Conservation (phyloP, 2,888 invertebrate species). For the Phlogophora meticulosa region DNA sequence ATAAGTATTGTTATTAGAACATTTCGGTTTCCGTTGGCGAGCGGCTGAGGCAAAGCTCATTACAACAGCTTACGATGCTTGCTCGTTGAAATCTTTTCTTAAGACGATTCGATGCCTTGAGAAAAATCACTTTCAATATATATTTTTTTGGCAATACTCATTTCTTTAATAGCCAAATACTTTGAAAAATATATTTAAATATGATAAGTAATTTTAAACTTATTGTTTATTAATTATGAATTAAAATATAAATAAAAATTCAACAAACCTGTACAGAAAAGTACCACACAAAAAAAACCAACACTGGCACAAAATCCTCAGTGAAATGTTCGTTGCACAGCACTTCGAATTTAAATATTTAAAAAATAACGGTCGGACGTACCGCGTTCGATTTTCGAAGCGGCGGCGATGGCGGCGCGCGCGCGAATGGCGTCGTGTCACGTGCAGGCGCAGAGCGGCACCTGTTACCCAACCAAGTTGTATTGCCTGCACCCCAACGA, state of each 20-base stretch:
- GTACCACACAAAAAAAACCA: conserved; percentile 69
- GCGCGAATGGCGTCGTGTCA: conserved; percentile 88
- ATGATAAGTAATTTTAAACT: not conserved
- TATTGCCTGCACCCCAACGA: conserved; percentile 71
- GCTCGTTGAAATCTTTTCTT: conserved; percentile 86
- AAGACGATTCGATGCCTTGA: conserved; percentile 49
- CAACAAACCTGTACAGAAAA: conserved; percentile 76
- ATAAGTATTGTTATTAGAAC: conserved; percentile 50
- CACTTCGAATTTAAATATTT: conserved; percentile 79
- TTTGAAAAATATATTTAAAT: not conserved
- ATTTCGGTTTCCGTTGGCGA: conserved; percentile 60
- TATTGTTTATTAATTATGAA: no score
- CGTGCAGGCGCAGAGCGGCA: conserved; percentile 81
- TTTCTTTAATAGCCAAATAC: not conserved
- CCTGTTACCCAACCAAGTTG: conserved; percentile 83
- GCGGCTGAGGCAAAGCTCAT: conserved; percentile 55
- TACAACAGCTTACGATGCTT: conserved; percentile 56
- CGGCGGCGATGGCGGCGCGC: conserved; percentile 87
- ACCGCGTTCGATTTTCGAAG: conserved; percentile 81
- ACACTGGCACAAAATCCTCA: conserved; percentile 88
- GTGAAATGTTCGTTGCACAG: conserved; percentile 81
- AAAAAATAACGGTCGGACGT: conserved; percentile 75
- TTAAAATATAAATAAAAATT: conserved; percentile 54
- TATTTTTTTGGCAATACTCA: not conserved
- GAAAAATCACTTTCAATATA: not conserved